phyloP scores from a whole-genome alignment of 2,888 invertebrate genomes.

The Parochlus steinenii region DNA sequence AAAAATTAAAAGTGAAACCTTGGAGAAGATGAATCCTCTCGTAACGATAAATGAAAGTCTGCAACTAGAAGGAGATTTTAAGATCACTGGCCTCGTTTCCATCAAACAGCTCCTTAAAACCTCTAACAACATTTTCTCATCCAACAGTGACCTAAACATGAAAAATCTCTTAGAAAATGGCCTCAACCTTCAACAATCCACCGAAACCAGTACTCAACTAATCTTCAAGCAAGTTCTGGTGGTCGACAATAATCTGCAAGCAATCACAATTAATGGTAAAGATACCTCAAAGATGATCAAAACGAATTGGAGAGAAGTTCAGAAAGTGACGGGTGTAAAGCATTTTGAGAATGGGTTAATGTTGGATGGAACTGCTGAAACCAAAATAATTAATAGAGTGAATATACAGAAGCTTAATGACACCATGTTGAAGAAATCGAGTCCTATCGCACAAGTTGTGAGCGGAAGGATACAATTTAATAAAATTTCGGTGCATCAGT shows the following conservation, averaged over 20 bases:
- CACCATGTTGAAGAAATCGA: constrained; percentile 24
- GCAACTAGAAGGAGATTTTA: constrained; percentile 27
- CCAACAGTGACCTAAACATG: constrained; percentile 14
- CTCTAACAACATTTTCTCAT: constrained; percentile 17
- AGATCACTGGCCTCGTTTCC: constrained; percentile 31
- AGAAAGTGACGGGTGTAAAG: constrained; percentile 34
- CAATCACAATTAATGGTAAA: constrained; percentile 31
- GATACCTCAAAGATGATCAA: constrained; percentile 29
- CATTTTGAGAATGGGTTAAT: constrained; percentile 28
- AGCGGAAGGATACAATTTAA: constrained; percentile 28
- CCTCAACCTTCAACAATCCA: not conserved
- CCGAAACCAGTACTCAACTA: not conserved
- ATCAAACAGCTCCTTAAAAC: constrained; percentile 28
- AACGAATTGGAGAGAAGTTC: constrained; percentile 25
- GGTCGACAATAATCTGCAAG: constrained; percentile 24
- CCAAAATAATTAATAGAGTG: constrained; percentile 30
- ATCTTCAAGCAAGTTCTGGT: constrained; percentile 3
- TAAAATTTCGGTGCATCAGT: constrained; percentile 22
- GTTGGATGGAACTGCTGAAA: constrained; percentile 29
- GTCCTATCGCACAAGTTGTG: constrained; percentile 31
- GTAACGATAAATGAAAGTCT: constrained; percentile 29
- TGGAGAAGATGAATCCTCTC: constrained; percentile 31
- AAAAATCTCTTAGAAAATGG: constrained; percentile 4
- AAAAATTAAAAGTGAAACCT: constrained; percentile 28
- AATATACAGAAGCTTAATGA: constrained; percentile 29